Evolutionary conservation across 64 coral and sea anemone genomes (phyloP), one percentile per base, ranked within the genome.

Genomic region (Montipora efflorescens): DNA sequence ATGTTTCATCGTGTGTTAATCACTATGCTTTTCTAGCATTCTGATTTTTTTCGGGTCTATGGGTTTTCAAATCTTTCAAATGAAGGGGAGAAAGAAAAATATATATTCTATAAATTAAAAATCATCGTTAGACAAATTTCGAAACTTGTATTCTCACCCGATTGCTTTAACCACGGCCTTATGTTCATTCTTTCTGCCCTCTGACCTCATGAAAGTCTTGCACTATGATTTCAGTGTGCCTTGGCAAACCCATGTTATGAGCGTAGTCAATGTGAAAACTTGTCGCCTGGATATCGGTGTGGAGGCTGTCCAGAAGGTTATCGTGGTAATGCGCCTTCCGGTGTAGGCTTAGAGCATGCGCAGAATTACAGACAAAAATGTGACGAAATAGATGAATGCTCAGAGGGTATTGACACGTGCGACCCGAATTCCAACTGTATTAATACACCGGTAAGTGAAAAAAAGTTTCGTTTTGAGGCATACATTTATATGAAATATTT

Each of bases 291-390:
- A 10, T 99, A 99, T 79, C 92, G 97, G 19, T 99, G 95, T 87
- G 92, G 92, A 20, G 97, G 97, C 7, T 99, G 97, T 76, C 97
- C 97, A 15, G 49, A 89, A 3, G 97, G 97, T 59, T 92, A 94
- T 74, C 97, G 97, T 79, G 97, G 97, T 12, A 96, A 96, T 45
- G 94, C 97, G 11, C 97, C 97, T 15, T 96, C 97, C 3, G 97
- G 97, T 48, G 89, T 99, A 51, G 97, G 97, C 36, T 58, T 99
- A 13, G 53, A 72, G 9, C 90, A 94, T 89, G 97, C 97, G 8
- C 76, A 87, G 55, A 94, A 75, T 5, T 52, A 91, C 79, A 99
- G 94, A 87, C 97, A 99, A 76, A 83, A 70, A 18, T 99, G 97
- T 71, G 92, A 79, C 5, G 97, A 99, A 75, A 94, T 99, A 13